These are phyloP conservation scores for Heteromyza rotundicornis DNA, from an alignment of 2,888 invertebrate genomes.

Conservation along the genomic window DNA sequence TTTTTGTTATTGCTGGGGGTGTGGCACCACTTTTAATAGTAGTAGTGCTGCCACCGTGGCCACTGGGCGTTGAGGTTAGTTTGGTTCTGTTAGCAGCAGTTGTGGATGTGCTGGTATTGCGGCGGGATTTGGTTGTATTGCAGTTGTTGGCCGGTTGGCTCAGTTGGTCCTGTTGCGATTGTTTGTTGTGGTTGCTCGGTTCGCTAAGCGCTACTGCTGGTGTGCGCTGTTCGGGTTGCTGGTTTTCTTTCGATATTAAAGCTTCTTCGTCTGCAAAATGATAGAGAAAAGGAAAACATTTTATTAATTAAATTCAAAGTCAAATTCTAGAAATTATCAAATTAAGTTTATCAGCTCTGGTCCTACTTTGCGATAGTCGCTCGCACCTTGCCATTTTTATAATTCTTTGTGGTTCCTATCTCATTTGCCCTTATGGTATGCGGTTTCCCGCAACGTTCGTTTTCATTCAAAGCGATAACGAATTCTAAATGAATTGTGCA, in stretches of 20 bases:
- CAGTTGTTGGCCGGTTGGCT: constrained; percentile 19
- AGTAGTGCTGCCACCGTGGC: constrained; percentile 7
- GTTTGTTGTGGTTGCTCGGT: constrained; percentile 40
- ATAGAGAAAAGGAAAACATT: background rate
- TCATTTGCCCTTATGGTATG: too few relatives aligned
- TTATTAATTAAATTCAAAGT: too few relatives aligned
- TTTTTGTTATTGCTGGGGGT: background rate
- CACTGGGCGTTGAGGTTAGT: constrained; percentile 29
- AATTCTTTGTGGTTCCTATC: too few relatives aligned
- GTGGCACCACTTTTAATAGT: background rate
- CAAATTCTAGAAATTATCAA: too few relatives aligned
- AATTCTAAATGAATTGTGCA: background rate
- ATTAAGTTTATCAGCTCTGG: too few relatives aligned
- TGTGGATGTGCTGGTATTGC: background rate
- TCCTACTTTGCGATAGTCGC: too few relatives aligned
- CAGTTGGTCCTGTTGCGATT: constrained; percentile 31
- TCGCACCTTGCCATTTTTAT: too few relatives aligned
- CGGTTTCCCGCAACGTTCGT: too few relatives aligned
- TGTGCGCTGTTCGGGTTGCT: constrained; percentile 12
- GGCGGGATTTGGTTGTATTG: constrained; percentile 7
- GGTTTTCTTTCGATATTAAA: constrained; percentile 26
- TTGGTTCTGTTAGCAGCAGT: constrained; percentile 25
- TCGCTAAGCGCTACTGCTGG: constrained; percentile 24
- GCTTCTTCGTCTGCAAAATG: constrained; percentile 47
- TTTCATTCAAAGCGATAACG: too few relatives aligned